Base-by-base conservation (phyloP, 1,140 invertebrate species). In the Dysdera silvatica region DNA sequence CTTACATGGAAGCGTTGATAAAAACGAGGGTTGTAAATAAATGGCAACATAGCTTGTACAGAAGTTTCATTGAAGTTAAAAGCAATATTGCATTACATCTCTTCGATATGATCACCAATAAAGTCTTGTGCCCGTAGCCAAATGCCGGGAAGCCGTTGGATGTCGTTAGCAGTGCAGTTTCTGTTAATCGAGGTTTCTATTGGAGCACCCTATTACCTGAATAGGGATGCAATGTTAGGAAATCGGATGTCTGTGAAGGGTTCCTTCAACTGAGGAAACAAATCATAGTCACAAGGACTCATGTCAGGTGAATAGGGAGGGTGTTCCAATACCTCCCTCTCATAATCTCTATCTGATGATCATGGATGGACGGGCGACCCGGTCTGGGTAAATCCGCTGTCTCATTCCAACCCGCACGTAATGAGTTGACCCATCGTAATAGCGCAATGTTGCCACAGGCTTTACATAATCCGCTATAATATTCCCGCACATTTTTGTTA, bases 391-490 rank as follows among this genome's bases (percentile, higher is more conserved):
- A 49, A 49, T 49, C 47, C 23, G 3, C 47, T 10, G 47, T 49
- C 47, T 49, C 47, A 49, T 49, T 49, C 47, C 47, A n/a, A 49
- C 7, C 20, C 23, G 47, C 26, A 49, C 24, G 47, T 28, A 49
- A 49, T 28, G 23, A 23, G 24, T 49, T 23, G 29, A 24, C 24
- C 47, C 47, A 24, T 26, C 47, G 47, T 49, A 28, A 23, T 49
- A 49, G 29, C 7, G 47, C 24, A 49, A 28, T 49, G 24, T 6
- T 49, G 47, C 24, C 47, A 49, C 47, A 49, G 47, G 47, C 47
- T 49, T 49, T 28, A 23, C 24, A 5, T 49, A 26, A 24, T 24
- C 47, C 47, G 24, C 12, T 12, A 12, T 49, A 24, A 18, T 28
- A 49, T 24, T 49, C 47, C 29, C 23, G 24, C 29, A 28, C 47